Base-by-base conservation (phyloP, 2,797 vertebrate species). In the Falco rusticolus region DNA sequence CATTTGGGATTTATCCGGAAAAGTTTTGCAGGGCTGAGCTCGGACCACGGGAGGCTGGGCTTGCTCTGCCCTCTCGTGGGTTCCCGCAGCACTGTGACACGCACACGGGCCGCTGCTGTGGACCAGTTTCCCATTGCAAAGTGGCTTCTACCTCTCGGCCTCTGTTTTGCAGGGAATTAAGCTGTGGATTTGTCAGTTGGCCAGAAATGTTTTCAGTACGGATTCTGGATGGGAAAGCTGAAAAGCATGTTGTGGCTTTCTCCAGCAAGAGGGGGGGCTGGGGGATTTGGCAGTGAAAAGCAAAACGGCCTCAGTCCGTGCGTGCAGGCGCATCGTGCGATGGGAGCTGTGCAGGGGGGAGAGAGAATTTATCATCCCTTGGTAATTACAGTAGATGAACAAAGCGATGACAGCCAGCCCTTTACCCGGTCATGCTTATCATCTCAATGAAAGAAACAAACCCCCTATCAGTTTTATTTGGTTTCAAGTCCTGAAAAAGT, bases 1-100 rank as follows among this genome's bases (percentile, higher is more conserved):
- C 13, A 4, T 22, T 12, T 4, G 63, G 65, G 89, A 19, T 85
- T 53, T 61, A 41, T 8, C 3, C 2, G 0, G 5, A 14, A 8
- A 48, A 59, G 64, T 13, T 93, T 53, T 2, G 59, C 59, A 5
- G 0, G 6, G 70, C 64, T 59, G 26, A 33, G 60, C 74, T 34
- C 22, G 2, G 21, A 68, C 71, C 59, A 13, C 13, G 6, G 71
- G 88, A 18, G 4, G 83, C 65, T 65, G 94, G 94, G n/a, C 53
- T 26, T 10, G 77, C 87, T 95, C 97, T 98, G 98, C 97, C 97
- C 97, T 97, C 98, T 98, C 72, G 96, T 93, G 98, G 97, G 93
- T 76, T 33, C 57, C 5, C 60, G 7, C 61, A 69, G 80, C 78
- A 50, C 63, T n/a, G 47, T 63, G 80, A 14, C 41, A 41, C 41